Conservation (phyloP, 1,140 invertebrate genomes). For the Melanaphis sacchari region DNA sequence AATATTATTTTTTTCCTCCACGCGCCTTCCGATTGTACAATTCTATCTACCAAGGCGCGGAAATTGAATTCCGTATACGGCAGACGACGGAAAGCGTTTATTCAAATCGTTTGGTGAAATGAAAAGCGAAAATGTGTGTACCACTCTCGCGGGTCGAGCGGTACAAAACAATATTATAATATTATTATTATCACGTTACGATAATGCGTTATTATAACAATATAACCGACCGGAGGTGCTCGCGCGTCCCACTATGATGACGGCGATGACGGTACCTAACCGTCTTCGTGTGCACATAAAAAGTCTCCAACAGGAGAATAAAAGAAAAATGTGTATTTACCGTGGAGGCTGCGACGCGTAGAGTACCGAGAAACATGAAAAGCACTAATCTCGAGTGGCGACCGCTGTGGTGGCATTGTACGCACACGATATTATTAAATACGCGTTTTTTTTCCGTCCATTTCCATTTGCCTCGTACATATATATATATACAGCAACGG, state of each 20-base stretch:
- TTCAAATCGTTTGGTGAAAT: no score
- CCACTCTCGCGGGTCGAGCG: no score
- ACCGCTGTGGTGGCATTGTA: not conserved
- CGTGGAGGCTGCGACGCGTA: not conserved
- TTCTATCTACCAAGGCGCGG: no score
- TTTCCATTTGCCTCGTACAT: not conserved
- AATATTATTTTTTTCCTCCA: no score
- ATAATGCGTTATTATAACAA: not conserved
- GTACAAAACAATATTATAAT: not conserved
- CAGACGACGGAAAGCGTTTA: no score
- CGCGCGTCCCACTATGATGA: not conserved
- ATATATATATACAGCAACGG: not conserved
- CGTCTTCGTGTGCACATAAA: not conserved
- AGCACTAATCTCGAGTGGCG: constrained; percentile 23
- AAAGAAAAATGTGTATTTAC: not conserved
- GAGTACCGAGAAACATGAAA: not conserved
- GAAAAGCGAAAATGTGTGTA: no score
- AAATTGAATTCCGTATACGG: no score
- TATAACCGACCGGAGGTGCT: not conserved
- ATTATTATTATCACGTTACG: no score
- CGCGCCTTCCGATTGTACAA: no score
- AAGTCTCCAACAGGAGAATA: not conserved
- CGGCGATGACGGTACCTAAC: not conserved
- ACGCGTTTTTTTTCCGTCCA: not conserved
- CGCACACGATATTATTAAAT: not conserved